Base-by-base conservation (phyloP, 2,797 vertebrate genomes). In the Percopsis omiscomaycus region DNA sequence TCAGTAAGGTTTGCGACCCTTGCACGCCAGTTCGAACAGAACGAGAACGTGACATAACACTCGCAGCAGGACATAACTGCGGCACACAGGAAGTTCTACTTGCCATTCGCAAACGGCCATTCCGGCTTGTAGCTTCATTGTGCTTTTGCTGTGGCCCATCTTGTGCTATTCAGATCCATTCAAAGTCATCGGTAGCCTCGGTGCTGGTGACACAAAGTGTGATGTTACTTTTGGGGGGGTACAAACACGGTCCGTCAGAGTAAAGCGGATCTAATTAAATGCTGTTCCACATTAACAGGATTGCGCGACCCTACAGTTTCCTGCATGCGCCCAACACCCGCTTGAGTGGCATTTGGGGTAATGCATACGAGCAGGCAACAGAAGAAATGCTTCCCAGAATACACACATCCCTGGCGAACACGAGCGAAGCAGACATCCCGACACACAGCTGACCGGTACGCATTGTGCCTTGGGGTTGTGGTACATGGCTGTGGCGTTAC, bases 271-370 rank as follows among this genome's bases (percentile, higher is more conserved):
- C 90, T 88, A 91, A 92, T 92, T 88, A 90, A 92, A 92, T 79
- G 86, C 90, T 89, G 89, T 92, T 92, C 90, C 91, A 89, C 90
- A 77, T 86, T 92, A 91, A 93, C 88, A 92, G 91, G 91, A 93
- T 93, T 91, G 84, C 73, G 71, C 22, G 42, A 89, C 88, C 81
- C 78, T 78, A 81, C 81, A 71, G 77, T 81, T 87, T 86, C 76
- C 82, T 59, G 69, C 68, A 74, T 47, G 70, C 75, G 85, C 73
- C 54, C 79, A 68, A 55, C 45, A 16, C n/a, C 79, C 81, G 75
- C 72, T 71, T 92, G 91, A 92, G 86, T 91, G 92, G 79, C 89
- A 88, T 81, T 81, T 66, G 65, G 80, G 73, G 82, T 89, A 91
- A 92, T 89, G 79, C 89, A 83, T 71, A 72, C 42, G 30, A 91